Evolutionary conservation across 2,113 vertebrate genomes (phyloP).

Genomic region (Rhadina sibilatrix): DNA sequence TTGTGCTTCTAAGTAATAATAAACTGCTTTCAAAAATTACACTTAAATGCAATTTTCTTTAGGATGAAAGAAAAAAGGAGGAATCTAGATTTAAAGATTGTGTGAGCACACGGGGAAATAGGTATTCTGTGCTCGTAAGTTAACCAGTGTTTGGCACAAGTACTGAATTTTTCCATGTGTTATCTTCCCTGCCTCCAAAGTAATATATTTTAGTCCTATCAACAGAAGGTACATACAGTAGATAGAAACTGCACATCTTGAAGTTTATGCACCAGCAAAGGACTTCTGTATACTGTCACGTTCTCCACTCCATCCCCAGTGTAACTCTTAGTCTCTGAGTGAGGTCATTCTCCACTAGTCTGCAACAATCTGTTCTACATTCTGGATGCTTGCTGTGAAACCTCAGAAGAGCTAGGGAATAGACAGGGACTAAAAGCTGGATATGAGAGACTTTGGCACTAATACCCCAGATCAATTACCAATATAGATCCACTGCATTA

Average conservation of each 20-base stretch:
- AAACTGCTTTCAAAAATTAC: not conserved
- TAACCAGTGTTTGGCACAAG: not conserved
- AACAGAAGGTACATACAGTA: not conserved
- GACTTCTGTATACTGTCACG: not conserved
- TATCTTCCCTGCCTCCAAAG: not conserved
- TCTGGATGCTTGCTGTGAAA: not conserved
- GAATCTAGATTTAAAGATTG: not conserved
- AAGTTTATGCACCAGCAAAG: not conserved
- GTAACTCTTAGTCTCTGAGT: not conserved
- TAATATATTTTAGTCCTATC: not conserved
- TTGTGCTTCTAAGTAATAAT: not conserved
- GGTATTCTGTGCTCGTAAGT: not conserved
- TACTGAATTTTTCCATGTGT: not conserved
- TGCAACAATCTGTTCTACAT: not conserved
- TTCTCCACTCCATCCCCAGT: not conserved
- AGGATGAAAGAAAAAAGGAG: not conserved
- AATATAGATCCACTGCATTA: not conserved
- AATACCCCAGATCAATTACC: constrained; percentile 23
- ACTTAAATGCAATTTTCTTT: not conserved
- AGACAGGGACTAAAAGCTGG: not conserved
- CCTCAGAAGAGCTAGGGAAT: not conserved
- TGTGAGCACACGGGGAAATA: not conserved
- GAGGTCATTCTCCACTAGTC: not conserved
- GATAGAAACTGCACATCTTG: not conserved
- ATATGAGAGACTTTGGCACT: not conserved